Conservation (phyloP, 2,113 vertebrate species). For the Ia io region DNA sequence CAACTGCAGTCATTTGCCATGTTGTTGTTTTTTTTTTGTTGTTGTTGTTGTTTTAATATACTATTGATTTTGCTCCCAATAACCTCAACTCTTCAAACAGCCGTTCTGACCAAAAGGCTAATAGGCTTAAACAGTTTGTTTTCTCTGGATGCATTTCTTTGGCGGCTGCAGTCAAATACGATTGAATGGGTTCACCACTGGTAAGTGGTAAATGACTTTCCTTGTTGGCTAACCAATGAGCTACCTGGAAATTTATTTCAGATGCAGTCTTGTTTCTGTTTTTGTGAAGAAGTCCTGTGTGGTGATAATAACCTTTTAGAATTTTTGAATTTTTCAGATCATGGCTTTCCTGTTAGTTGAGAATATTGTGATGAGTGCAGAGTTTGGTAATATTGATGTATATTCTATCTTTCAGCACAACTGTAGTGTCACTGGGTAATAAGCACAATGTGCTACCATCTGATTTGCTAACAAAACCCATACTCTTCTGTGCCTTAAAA, state of each 20-base stretch:
- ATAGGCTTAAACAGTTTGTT: background rate
- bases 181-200: background rate
- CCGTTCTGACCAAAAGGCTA: background rate
- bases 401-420: background rate
- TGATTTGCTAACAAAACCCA: background rate
- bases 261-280: background rate
- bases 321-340: background rate
- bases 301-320: background rate
- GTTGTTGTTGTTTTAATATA: background rate
- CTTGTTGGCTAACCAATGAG: background rate
- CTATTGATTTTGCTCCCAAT: background rate
- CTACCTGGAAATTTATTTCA: slow-evolving; percentile 20
- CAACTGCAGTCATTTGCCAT: background rate
- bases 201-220: background rate
- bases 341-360: background rate
- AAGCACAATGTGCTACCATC: background rate
- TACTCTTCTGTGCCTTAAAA: background rate
- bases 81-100: background rate
- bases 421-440: background rate
- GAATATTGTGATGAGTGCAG: background rate
- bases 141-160: slow-evolving; percentile 20
- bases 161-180: background rate
- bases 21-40: background rate
- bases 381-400: background rate
- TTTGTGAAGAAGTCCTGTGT: slow-evolving; percentile 11